phyloP scores from a whole-genome alignment of 1,140 invertebrate species.

The Eciton burchellii region DNA sequence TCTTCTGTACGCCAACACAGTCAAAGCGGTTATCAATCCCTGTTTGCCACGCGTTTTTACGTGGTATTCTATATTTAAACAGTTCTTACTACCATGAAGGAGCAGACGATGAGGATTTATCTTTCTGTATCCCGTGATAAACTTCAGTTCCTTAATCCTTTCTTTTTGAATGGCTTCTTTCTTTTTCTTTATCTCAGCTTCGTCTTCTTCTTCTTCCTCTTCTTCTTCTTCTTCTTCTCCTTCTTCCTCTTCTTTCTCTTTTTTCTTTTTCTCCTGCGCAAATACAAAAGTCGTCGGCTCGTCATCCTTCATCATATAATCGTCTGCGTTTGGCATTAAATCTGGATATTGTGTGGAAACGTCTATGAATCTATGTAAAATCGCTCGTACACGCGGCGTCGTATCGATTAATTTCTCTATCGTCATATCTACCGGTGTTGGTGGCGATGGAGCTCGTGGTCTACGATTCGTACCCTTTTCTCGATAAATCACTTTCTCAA shows the following conservation, averaged over 20 bases:
- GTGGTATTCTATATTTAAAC: constrained; percentile 60
- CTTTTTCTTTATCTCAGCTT: neutral
- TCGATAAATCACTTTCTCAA: constrained; percentile 79
- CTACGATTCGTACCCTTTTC: constrained; percentile 77
- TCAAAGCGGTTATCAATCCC: constrained; percentile 74
- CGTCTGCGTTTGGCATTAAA: constrained; percentile 73
- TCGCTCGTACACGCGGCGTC: constrained; percentile 66
- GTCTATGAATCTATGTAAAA: constrained; percentile 56
- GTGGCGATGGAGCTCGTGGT: constrained; percentile 59
- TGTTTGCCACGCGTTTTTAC: constrained; percentile 74
- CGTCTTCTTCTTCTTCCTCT: neutral
- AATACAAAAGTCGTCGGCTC: constrained; percentile 66
- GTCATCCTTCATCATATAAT: constrained; percentile 71
- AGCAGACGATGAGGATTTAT: constrained; percentile 75
- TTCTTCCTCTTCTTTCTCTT: constrained; percentile 48
- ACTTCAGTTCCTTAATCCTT: constrained; percentile 29
- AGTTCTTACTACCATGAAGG: constrained; percentile 77
- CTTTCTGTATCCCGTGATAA: constrained; percentile 71
- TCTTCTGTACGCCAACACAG: constrained; percentile 71
- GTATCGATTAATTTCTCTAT: constrained; percentile 47
- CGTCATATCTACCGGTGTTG: neutral
- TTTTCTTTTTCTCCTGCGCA: neutral
- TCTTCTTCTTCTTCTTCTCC: constrained; percentile 5
- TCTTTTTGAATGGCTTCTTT: neutral
- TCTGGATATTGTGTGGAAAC: constrained; percentile 76